These are phyloP conservation scores for Tetranychus piercei DNA, from an alignment of 2,888 invertebrate genomes.

Conservation along the genomic window DNA sequence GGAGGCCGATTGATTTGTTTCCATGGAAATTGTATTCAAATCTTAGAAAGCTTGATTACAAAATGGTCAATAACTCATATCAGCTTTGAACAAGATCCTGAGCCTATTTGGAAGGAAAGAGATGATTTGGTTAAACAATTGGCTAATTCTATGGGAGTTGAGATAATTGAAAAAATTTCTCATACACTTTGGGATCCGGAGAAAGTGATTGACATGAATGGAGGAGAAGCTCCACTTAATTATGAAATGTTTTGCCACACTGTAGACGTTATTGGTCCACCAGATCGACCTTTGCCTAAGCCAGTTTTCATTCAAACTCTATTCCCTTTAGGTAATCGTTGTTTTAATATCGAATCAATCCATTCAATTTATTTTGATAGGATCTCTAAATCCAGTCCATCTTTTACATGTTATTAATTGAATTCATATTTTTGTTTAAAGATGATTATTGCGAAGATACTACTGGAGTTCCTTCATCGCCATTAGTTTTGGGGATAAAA, in stretches of 20 bases:
- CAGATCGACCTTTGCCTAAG: neutral
- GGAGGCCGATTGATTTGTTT: conserved; percentile 53
- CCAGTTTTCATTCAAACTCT: neutral
- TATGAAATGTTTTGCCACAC: conserved; percentile 7
- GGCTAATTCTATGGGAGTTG: conserved; percentile 58
- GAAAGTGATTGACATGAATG: conserved; percentile 52
- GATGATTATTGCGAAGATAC: neutral
- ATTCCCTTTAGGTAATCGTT: neutral
- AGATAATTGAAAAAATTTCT: conserved; percentile 53
- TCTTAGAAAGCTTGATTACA: conserved; percentile 40
- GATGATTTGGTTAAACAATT: conserved; percentile 62
- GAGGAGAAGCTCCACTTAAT: conserved; percentile 54
- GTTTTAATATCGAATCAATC: neutral
- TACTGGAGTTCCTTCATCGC: conserved; percentile 47
- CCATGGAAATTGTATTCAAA: conserved; percentile 68
- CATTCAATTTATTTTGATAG: neutral
- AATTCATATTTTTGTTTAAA: neutral
- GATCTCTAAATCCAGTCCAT: too few species aligned
- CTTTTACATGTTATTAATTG: too few species aligned
- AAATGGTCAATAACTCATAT: neutral
- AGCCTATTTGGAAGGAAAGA: conserved; percentile 64
- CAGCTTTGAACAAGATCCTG: conserved; percentile 56
- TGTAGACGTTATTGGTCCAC: neutral
- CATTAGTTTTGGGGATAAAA: conserved; percentile 48
- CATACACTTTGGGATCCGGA: conserved; percentile 66